phyloP scores from a whole-genome alignment of 2,888 invertebrate species.

The Xylocampa areola region DNA sequence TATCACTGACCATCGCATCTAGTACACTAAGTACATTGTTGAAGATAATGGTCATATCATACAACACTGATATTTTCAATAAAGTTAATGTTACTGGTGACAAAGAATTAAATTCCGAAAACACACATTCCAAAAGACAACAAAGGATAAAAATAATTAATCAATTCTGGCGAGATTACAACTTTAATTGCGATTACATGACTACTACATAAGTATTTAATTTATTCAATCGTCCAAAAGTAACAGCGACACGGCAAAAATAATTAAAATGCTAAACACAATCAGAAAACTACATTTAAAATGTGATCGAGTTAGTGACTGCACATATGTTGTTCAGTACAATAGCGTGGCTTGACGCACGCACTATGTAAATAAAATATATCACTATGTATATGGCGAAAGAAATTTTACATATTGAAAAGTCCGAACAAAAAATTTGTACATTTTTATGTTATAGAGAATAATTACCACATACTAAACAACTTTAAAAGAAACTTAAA shows the following conservation, averaged over 20 bases:
- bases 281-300: slow-evolving; percentile 13
- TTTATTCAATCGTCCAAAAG: neutral
- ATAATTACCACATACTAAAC: neutral
- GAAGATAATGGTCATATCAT: neutral
- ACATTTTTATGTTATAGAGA: neutral
- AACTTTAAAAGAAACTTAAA: too few relatives aligned
- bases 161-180: too few relatives aligned
- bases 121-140: slow-evolving; percentile 1
- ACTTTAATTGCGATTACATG: too few relatives aligned
- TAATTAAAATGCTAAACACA: slow-evolving; percentile 18
- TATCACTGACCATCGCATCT: slow-evolving; percentile 1
- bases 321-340: slow-evolving; percentile 18
- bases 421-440: neutral
- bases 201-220: too few relatives aligned
- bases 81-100: neutral
- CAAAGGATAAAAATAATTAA: too few relatives aligned
- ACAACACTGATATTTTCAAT: neutral
- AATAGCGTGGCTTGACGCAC: slow-evolving; percentile 34
- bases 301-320: slow-evolving; percentile 7
- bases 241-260: slow-evolving; percentile 10
- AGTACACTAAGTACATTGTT: neutral
- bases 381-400: slow-evolving; percentile 17
- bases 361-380: slow-evolving; percentile 9
- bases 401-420: slow-evolving; percentile 2
- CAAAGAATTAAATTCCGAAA: neutral